A percentile compares a stretch with the other conserved stretches of the same genome.
These are phyloP conservation scores for Ariopsis seemanni DNA, from an alignment of 2,113 vertebrate genomes.

Conservation along the genomic window DNA sequence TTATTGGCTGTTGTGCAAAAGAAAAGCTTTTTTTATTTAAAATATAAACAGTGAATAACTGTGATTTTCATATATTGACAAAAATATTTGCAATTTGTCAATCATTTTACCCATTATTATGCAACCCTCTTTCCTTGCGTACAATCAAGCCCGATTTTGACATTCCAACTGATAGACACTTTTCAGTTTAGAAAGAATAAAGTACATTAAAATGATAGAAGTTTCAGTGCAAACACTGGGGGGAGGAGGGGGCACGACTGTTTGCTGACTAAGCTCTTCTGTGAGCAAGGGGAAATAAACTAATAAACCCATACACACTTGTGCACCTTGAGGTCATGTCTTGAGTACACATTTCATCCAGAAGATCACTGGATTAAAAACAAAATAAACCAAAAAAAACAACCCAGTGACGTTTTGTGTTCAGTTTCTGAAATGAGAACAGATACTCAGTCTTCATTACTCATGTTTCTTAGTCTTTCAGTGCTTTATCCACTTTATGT, in stretches of 20 bases:
- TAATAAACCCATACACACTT: neutral
- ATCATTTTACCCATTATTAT: neutral
- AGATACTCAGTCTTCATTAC: conserved; percentile 1
- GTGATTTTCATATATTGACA: neutral
- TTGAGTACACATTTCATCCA: neutral
- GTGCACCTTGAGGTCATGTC: neutral
- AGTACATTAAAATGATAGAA: neutral
- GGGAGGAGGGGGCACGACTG: neutral
- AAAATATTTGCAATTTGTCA: neutral
- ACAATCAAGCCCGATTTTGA: neutral
- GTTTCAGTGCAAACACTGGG: conserved; percentile 14
- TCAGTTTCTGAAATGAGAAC: neutral
- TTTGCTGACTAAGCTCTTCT: neutral
- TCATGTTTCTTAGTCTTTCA: conserved; percentile 14
- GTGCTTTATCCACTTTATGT: conserved; percentile 5
- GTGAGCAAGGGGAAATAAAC: neutral
- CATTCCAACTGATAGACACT: neutral
- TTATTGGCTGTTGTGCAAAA: neutral
- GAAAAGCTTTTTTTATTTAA: conserved; percentile 4
- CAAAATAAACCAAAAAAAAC: neutral
- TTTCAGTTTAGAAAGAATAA: neutral
- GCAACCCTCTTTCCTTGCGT: neutral
- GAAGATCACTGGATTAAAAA: neutral
- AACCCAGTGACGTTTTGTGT: conserved; percentile 26
- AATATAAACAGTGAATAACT: neutral